Base-by-base conservation (phyloP, 2,797 vertebrate genomes). In the Phataginus tricuspis region DNA sequence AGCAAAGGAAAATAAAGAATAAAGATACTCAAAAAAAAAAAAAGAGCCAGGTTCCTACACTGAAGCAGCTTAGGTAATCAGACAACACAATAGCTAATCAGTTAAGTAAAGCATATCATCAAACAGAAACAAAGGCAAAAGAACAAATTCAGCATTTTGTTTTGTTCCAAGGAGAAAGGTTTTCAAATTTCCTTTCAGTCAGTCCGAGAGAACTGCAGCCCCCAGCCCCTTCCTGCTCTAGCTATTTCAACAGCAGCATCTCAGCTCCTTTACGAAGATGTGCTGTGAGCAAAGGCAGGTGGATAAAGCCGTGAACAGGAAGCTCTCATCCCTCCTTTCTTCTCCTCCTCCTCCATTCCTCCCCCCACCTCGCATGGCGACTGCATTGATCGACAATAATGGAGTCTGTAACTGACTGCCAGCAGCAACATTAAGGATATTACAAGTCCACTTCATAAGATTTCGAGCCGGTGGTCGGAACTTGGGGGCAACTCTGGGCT, bases 371-470 rank as follows among this genome's bases (percentile, higher is more conserved):
- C 83, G 68, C 98, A 98, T 98, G 99, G 98, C 98, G 97, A 98
- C 98, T 10, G 98, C 98, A 99, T 99, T 98, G 99, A 99, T 99
- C 98, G 96, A 98, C 98, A 98, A 98, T 98, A 98, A 99, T 99
- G 99, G 98, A 98, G 98, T 97, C 96, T 97, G 98, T 98, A 96
- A 96, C 97, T 63, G 97, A 78, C 98, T 98, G 98, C 98, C 98
- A 98, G 93, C 95, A 98, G 98, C 98, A 97, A 97, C 98, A 98
- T 98, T 98, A 96, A 96, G 98, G 97, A 98, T 98, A 86, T 97
- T 98, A 98, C 98, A 95, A 69, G 97, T 98, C 96, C 96, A 98
- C 98, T 98, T 98, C 97, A 63, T 97, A 97, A 92, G 98, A 90
- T 84, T 72, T 88, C 86, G 14, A 92, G 98, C 98, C 82, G 94